phyloP scores from a whole-genome alignment of 2,797 vertebrate species.

The Fistularia commersonii region DNA sequence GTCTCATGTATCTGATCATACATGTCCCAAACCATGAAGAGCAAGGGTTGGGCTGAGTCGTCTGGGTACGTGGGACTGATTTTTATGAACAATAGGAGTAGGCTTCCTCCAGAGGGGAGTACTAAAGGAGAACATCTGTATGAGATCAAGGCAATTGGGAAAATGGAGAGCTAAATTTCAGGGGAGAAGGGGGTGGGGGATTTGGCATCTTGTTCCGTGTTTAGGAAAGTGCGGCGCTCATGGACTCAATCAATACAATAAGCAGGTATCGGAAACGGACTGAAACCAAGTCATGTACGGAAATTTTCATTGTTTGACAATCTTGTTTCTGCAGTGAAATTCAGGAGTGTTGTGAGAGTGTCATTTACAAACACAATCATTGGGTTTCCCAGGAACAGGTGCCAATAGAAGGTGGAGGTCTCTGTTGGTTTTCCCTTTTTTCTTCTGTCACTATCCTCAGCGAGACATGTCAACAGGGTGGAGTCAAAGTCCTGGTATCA shows the following conservation, averaged over 20 bases:
- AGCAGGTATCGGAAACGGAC: slow-evolving; percentile 11
- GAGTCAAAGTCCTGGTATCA: too few species aligned
- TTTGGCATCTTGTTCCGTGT: slow-evolving; percentile 25
- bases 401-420: slow-evolving; percentile 7
- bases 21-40: slow-evolving; percentile 1
- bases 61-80: slow-evolving; percentile 44
- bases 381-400: slow-evolving; percentile 25
- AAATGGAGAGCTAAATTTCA: slow-evolving; percentile 46
- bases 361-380: slow-evolving; percentile 22
- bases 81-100: slow-evolving; percentile 69
- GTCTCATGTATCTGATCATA: background rate
- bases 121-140: slow-evolving; percentile 71
- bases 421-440: slow-evolving; percentile 30
- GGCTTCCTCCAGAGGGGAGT: slow-evolving; percentile 53
- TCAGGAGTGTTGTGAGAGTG: slow-evolving; percentile 10
- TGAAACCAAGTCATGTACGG: slow-evolving; percentile 1
- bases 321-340: slow-evolving; percentile 2
- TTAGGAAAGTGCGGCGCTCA: slow-evolving; percentile 32
- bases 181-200: slow-evolving; percentile 30
- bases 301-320: background rate
- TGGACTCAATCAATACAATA: slow-evolving; percentile 28
- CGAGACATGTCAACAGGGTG: too few species aligned
- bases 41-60: slow-evolving; percentile 28
- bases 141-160: slow-evolving; percentile 47
- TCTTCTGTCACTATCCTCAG: too few species aligned